Evolutionary conservation across 2,797 vertebrate species (phyloP).

Genomic region (Scleropages formosus): DNA sequence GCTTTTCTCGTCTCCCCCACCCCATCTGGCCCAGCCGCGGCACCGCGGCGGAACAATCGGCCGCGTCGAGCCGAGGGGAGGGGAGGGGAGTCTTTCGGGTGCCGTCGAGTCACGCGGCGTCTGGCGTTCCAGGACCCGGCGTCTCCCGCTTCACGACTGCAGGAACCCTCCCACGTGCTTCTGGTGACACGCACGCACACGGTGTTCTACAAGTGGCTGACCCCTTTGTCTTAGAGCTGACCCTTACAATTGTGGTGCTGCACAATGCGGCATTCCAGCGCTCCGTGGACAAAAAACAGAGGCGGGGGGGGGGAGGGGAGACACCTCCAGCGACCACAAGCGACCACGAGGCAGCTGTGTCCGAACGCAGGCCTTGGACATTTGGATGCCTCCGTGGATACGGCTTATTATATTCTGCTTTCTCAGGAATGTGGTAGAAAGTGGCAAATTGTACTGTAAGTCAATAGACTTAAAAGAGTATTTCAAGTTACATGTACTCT

Average conservation of each 20-base stretch:
- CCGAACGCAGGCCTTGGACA: too few species aligned
- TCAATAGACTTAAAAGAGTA: too few species aligned
- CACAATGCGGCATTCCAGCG: background rate
- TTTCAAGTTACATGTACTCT: too few species aligned
- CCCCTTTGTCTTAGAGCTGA: background rate
- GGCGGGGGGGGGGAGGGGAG: background rate
- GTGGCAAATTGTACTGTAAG: too few species aligned
- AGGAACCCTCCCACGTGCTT: background rate
- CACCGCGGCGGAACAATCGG: background rate
- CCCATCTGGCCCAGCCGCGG: background rate
- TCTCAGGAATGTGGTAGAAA: too few species aligned
- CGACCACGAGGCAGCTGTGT: background rate
- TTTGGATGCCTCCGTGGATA: too few species aligned
- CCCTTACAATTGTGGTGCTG: background rate
- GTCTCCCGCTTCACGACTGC: background rate
- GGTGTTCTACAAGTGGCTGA: background rate
- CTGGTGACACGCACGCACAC: too few species aligned
- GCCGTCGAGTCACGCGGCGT: background rate
- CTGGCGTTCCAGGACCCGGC: background rate
- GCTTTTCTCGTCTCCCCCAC: too few species aligned
- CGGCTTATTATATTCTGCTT: too few species aligned
- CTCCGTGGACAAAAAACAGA: background rate
- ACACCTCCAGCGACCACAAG: background rate
- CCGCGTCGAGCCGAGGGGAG: too few species aligned
- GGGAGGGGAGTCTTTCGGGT: background rate